These are phyloP conservation scores for Notiomystis cincta DNA, from an alignment of 2,113 vertebrate genomes.

Conservation along the genomic window DNA sequence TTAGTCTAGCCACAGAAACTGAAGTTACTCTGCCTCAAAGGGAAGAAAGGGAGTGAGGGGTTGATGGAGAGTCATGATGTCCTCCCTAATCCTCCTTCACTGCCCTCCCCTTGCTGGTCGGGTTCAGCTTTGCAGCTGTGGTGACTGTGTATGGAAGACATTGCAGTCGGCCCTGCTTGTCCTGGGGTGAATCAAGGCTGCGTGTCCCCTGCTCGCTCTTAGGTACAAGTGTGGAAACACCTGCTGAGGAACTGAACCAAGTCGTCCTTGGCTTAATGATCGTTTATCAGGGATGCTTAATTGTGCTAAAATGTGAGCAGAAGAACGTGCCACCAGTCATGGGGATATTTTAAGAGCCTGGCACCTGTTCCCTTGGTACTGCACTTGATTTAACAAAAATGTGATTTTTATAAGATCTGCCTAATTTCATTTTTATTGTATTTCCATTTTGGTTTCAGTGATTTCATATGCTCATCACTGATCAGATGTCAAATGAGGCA, in stretches of 20 bases:
- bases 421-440: not conserved
- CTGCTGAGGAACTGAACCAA: not conserved
- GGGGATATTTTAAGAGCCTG: not conserved
- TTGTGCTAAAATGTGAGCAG: not conserved
- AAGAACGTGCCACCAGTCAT: not conserved
- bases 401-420: not conserved
- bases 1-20: not conserved
- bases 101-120: fast-evolving
- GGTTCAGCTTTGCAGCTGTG: not conserved
- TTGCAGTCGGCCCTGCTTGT: not conserved
- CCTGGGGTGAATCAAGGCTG: not conserved
- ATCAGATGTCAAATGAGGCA: not conserved
- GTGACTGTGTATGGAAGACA: not conserved
- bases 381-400: not conserved
- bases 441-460: not conserved
- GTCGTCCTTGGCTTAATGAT: not conserved
- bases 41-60: not conserved
- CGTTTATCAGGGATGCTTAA: not conserved
- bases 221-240: not conserved
- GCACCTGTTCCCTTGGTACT: not conserved
- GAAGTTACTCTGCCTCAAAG: not conserved
- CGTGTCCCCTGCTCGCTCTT: not conserved
- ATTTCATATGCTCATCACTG: fast-evolving
- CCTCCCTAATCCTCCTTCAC: not conserved
- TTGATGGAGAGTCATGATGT: not conserved